These are phyloP conservation scores for Aspidoscelis tigris DNA, from an alignment of 2,113 vertebrate species.

Conservation along the genomic window DNA sequence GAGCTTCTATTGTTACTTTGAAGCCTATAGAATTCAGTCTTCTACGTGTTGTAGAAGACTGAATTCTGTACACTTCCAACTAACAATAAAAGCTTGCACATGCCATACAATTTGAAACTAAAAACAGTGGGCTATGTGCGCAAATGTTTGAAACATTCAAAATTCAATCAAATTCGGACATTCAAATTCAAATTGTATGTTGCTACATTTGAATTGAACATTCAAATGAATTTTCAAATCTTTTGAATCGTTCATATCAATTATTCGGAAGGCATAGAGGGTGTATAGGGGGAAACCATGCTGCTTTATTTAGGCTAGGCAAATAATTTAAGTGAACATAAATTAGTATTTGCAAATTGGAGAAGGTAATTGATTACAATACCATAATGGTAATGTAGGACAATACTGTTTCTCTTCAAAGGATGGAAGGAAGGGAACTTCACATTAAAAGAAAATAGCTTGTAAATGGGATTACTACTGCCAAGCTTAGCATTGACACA, in stretches of 20 bases:
- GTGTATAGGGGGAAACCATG: neutral
- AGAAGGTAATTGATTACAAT: neutral
- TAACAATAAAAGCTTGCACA: neutral
- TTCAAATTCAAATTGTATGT: too few species aligned
- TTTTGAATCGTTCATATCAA: too few species aligned
- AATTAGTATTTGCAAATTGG: neutral
- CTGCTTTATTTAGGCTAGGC: neutral
- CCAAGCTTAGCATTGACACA: neutral
- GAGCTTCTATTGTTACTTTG: too few species aligned
- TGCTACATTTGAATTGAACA: too few species aligned
- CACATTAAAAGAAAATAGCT: neutral
- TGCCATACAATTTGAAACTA: neutral
- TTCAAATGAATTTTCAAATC: too few species aligned
- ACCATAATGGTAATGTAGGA: neutral
- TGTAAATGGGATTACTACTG: neutral
- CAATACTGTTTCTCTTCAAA: neutral
- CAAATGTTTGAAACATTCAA: too few species aligned
- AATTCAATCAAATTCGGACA: too few species aligned
- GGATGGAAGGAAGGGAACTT: neutral
- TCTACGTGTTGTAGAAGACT: too few species aligned
- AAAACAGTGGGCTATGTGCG: too few species aligned
- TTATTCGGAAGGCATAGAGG: neutral
- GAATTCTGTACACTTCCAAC: too few species aligned
- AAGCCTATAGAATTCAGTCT: too few species aligned
- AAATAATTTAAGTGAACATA: neutral